Base-by-base conservation (phyloP, 2,888 invertebrate genomes). In the Dasypogon diadema region DNA sequence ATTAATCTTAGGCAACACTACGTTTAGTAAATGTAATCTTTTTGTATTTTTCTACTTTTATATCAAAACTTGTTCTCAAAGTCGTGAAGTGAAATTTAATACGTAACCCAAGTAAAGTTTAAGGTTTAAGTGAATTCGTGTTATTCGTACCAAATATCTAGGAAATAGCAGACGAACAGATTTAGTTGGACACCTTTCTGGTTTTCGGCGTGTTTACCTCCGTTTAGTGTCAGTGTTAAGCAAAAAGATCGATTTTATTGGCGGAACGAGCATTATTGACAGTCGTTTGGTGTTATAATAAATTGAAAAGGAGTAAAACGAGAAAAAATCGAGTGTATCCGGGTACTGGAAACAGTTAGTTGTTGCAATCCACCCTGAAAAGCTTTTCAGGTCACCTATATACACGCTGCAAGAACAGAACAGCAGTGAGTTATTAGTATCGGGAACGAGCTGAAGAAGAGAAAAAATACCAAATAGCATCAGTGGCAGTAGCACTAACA, bases 1-100 rank as follows among this genome's bases (percentile, higher is more conserved):
- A 60, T 34, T 60, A 60, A 37, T 60, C 22, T 60, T 60, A 60
- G 60, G 37, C 37, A 60, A 60, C n/a, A 60, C 30, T 21, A 51
- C 21, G 21, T 51, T 21, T 51, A 60, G 18, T 60, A 24, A 73
- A 21, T 37, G 37, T 46, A 58, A 56, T 56, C 56, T 42, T 74
- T 73, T 74, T 74, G 56, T 74, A 74, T 74, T 74, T 74, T 74
- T 74, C 73, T 74, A 74, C 73, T 74, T 74, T 74, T 74, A 74
- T 74, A 74, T 24, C 48, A 24, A 58, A 56, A 24, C 54, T 54
- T 10, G 26, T 54, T 70, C 60, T n/a, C 30, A 56, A 56, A 56
- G 18, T 65, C 65, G 46, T 46, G 22, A 22, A 46, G 65, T 65
- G 48, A 24, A 46, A 65, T 22, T 65, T 46, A 60, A 46, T 5